Conservation (phyloP, 2,797 vertebrate genomes). For the Phoeniculus purpureus region DNA sequence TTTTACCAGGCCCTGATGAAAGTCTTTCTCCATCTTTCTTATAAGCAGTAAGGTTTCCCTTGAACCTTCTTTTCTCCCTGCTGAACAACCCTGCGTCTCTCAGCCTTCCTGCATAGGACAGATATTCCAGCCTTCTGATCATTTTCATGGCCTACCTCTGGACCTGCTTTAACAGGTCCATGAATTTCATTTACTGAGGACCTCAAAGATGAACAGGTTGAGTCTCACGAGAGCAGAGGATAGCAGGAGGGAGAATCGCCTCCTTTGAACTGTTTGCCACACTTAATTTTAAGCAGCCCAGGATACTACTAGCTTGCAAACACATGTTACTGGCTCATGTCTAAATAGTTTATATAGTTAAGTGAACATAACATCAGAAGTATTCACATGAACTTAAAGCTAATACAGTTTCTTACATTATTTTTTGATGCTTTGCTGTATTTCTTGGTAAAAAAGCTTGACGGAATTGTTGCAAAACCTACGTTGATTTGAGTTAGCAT, state of each 20-base stretch:
- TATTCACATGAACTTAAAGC: neutral
- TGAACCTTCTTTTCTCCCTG: neutral
- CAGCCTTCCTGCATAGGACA: neutral
- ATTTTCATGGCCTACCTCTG: neutral
- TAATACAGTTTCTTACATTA: neutral
- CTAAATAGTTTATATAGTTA: neutral
- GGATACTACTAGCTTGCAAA: too few species aligned
- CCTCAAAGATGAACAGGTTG: accelerated
- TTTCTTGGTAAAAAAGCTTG: neutral
- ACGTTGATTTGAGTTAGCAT: neutral
- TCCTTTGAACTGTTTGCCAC: neutral
- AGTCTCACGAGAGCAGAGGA: neutral
- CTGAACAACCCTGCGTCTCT: neutral
- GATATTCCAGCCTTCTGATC: neutral
- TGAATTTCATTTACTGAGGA: neutral
- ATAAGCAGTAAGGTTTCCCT: neutral
- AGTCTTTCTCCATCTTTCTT: neutral
- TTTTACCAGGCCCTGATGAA: neutral
- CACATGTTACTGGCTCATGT: too few species aligned
- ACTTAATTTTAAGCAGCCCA: neutral
- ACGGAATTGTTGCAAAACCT: neutral
- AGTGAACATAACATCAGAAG: neutral
- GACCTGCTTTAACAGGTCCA: neutral
- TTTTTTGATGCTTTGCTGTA: neutral
- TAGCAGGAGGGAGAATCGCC: neutral